Percentiles rank a stretch among this genome's conserved stretches.
Evolutionary conservation across 1,140 invertebrate species (phyloP).

Genomic region (Kradibia gibbosae): DNA sequence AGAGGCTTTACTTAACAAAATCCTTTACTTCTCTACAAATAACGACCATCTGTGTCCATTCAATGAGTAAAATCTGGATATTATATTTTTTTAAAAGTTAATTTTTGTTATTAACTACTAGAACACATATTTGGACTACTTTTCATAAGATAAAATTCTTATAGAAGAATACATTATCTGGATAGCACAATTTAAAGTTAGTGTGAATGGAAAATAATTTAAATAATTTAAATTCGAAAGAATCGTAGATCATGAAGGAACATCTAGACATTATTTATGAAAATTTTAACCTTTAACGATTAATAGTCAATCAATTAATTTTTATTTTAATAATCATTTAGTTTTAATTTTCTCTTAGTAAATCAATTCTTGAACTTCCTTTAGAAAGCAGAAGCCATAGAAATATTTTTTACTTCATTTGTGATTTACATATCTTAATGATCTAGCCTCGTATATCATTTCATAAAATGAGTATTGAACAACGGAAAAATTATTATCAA

Average conservation of each 20-base stretch:
- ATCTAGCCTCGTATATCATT: constrained; percentile 57
- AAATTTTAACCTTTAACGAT: not conserved
- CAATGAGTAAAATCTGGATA: constrained; percentile 42
- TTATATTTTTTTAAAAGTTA: constrained; percentile 37
- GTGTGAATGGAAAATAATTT: not conserved
- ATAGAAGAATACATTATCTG: not conserved
- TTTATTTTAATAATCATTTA: not conserved
- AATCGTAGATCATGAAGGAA: not conserved
- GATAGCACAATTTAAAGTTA: constrained; percentile 21
- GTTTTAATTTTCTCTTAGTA: constrained; percentile 53
- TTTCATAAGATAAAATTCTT: constrained; percentile 7
- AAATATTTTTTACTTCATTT: constrained; percentile 56
- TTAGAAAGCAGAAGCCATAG: constrained; percentile 45
- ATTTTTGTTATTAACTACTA: constrained; percentile 17
- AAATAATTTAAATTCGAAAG: constrained; percentile 21
- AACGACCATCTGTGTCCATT: constrained; percentile 36
- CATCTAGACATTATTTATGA: not conserved
- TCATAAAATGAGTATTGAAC: constrained; percentile 51
- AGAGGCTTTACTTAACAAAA: not conserved
- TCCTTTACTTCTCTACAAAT: not conserved
- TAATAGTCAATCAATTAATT: constrained; percentile 26
- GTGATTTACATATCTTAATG: constrained; percentile 59
- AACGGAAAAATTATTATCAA: constrained; percentile 37
- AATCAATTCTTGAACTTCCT: constrained; percentile 47
- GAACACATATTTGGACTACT: not conserved